Base-by-base conservation (phyloP, 2,888 invertebrate species). In the Ochropleura plecta region DNA sequence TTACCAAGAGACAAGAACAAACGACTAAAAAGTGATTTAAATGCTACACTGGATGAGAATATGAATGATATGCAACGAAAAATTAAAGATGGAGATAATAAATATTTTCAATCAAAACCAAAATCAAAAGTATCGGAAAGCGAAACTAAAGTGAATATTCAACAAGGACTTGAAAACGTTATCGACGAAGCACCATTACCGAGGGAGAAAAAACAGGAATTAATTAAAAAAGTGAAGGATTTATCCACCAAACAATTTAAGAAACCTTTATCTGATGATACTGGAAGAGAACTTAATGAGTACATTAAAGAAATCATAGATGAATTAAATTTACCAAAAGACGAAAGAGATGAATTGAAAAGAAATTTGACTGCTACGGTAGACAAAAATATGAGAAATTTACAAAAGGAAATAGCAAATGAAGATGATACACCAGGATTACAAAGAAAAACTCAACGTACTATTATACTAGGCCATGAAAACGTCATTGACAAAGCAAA, bases 281-380 rank as follows among this genome's bases (percentile, higher is more conserved):
- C 40, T 53, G 51, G 42, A 16, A 64, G 63, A 9, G n/a, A 40
- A 7, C 18, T 78, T 0, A 78, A 66, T 49, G 51, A 53, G 16
- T 62, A 62, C 16, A 79, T 88, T 16, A 70, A 82, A 51, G 70
- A 85, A n/a, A 46, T 85, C 5, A 65, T 76, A 14, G 60, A 84
- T 48, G 68, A 69, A 48, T 60, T 72, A 48, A 30, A 70, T 9
- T 20, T 78, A 16, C 42, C 78, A 5, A 77, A 55, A 70, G 68
- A 73, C 3, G 81, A 83, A 48, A 85, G 73, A 60, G 76, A 81
- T 44, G 57, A 66, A 51, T 68, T 79, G 5, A 80, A 82, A 65
- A 74, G 65, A 14, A 65, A 79, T 18, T 65, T 91, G 51, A 75
- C 73, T 7, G 55, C 81, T 14, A 79, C 74, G 48, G 53, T 77